phyloP scores from a whole-genome alignment of 2,113 vertebrate species.

The Lamprologus callipterus region DNA sequence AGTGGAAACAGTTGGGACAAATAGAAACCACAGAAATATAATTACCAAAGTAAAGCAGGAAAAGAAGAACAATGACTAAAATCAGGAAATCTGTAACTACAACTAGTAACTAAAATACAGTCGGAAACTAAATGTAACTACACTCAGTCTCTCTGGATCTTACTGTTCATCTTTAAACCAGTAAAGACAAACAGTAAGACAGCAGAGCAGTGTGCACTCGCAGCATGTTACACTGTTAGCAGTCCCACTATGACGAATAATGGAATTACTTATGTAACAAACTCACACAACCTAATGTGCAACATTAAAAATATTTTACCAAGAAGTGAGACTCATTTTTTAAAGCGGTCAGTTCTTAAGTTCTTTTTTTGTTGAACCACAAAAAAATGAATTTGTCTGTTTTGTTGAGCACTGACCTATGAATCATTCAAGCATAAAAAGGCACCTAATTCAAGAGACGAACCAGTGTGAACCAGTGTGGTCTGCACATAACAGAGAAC shows the following conservation, averaged over 20 bases:
- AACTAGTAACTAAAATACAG: not conserved
- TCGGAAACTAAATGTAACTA: not conserved
- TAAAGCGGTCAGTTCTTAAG: not conserved
- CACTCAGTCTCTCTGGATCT: not conserved
- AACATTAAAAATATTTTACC: not conserved
- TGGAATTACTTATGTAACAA: not conserved
- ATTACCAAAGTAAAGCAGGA: not conserved
- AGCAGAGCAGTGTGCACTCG: not conserved
- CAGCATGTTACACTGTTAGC: not conserved
- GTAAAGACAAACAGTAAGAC: not conserved
- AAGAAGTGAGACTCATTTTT: not conserved
- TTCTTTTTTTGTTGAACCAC: not conserved
- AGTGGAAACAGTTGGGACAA: not conserved
- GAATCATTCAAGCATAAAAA: not conserved
- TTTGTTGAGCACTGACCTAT: not conserved
- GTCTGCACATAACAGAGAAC: accelerated
- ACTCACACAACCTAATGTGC: not conserved
- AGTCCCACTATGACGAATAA: not conserved
- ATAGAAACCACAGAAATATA: not conserved
- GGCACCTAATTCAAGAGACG: not conserved
- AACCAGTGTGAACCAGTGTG: not conserved
- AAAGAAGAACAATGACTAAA: not conserved
- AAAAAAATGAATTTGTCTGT: not conserved
- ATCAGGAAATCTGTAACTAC: not conserved
- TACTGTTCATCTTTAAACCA: not conserved